Conservation (phyloP, 2,888 invertebrate species). For the Caenorhabditis sinica region DNA sequence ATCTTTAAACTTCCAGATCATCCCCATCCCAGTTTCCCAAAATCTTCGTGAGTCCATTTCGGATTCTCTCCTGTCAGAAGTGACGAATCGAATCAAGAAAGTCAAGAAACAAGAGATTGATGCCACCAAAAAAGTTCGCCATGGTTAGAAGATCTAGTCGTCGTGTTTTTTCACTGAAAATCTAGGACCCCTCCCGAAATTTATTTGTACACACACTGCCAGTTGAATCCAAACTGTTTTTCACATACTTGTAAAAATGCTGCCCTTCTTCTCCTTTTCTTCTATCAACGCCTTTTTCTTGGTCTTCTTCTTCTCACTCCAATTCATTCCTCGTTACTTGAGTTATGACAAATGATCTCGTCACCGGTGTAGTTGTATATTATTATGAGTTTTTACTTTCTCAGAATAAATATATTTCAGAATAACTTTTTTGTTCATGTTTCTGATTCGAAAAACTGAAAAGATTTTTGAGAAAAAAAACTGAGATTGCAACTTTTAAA, state of each 20-base stretch:
- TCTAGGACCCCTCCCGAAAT: constrained; percentile 10
- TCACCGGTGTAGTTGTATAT: constrained; percentile 54
- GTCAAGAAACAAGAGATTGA: constrained; percentile 49
- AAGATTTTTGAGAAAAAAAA: too few relatives aligned
- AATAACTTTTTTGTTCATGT: too few relatives aligned
- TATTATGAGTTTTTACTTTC: constrained; percentile 15
- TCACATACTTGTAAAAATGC: constrained; percentile 56
- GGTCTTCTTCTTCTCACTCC: too few relatives aligned
- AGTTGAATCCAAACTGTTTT: not conserved
- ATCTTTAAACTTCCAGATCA: constrained; percentile 47
- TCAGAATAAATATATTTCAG: constrained; percentile 38
- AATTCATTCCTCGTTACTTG: not conserved
- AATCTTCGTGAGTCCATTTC: constrained; percentile 70
- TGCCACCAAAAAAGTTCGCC: constrained; percentile 50
- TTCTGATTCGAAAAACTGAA: too few relatives aligned
- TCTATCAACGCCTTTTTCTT: not conserved
- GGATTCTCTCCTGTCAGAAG: constrained; percentile 71
- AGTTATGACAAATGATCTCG: constrained; percentile 50
- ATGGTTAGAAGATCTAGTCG: constrained; percentile 29
- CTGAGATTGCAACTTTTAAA: too few relatives aligned
- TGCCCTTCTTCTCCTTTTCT: constrained; percentile 7
- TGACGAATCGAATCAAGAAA: constrained; percentile 63
- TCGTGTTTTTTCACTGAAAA: not conserved
- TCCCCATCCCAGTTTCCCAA: constrained; percentile 60
- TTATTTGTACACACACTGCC: constrained; percentile 58